A percentile compares a stretch with the other conserved stretches of the same genome.
Conservation (phyloP, 1,140 invertebrate species). For the Gryllus bimaculatus region DNA sequence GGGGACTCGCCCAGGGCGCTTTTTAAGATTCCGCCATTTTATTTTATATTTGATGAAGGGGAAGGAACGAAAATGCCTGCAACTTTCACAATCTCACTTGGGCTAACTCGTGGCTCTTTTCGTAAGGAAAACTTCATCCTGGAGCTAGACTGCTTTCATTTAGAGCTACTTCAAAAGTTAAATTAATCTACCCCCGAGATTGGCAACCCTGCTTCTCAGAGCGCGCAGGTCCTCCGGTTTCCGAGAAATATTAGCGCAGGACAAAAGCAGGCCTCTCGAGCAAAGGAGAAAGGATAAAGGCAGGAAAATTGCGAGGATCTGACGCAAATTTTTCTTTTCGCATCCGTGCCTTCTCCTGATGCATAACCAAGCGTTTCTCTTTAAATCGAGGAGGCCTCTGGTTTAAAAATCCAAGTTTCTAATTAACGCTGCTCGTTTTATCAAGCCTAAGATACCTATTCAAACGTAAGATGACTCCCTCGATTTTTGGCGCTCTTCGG, state of each 20-base stretch:
- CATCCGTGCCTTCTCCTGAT: background rate
- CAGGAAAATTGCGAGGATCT: background rate
- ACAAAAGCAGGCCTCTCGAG: background rate
- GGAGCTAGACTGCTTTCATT: conserved; percentile 3
- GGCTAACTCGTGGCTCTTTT: conserved; percentile 1
- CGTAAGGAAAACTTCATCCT: background rate
- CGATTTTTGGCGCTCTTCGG: background rate
- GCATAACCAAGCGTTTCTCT: background rate
- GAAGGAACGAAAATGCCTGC: background rate
- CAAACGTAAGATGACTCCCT: background rate
- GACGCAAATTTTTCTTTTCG: background rate
- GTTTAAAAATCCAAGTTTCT: background rate
- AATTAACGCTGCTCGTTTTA: background rate
- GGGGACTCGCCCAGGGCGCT: background rate
- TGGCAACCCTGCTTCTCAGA: background rate
- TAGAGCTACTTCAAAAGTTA: conserved; percentile 1
- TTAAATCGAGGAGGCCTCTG: background rate
- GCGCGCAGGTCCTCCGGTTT: background rate
- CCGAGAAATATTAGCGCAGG: background rate
- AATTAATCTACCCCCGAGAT: conserved; percentile 1
- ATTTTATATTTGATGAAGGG: conserved; percentile 2
- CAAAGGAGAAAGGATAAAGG: background rate
- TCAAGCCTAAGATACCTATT: background rate
- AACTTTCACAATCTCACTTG: conserved; percentile 4
- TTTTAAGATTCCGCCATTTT: background rate